Base-by-base conservation (phyloP, 2,888 invertebrate species). In the Thelaira solivaga region DNA sequence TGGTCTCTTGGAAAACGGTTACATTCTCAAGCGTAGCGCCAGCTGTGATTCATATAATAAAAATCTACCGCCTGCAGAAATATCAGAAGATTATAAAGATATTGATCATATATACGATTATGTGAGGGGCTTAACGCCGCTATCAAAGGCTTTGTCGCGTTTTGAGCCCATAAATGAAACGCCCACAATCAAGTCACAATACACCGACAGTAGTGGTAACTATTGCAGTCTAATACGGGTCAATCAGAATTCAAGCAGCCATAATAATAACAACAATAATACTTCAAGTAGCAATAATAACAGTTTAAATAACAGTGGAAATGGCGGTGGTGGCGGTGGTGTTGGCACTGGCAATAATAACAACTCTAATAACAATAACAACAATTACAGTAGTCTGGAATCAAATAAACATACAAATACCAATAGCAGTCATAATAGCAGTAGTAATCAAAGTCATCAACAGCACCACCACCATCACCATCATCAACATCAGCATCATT, bases 91-190 rank as follows among this genome's bases (percentile, higher is more conserved):
- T 85, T 97, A 97, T 89, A 96, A 97, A 83, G 97, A 98, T 89
- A 97, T 98, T 83, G 97, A 98, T 90, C 96, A 97, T 89, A 96
- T 98, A 81, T 98, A 98, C 87, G 97, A 97, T 87, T 98, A 97
- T 88, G 97, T 98, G 0, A 91, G 97, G 80, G 97, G 97, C 1
- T 94, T 97, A 83, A 97, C 97, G 59, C 96, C 96, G 1, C 91
- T 96, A 26, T 96, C 97, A 4, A 95, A 96, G 88, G 94, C 92
- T 84, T 88, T 83, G 88, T 90, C 87, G 83, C 89, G 83, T 81
- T 90, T 84, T 86, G 90, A 84, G 84, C 90, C 84, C 43, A 90
- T 90, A 39, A 90, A 90, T 34, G 90, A 89, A 88, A 89, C 85
- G 84, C 90, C 83, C 82, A 87, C 87, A n/a, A 82, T 88, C 20